Conservation (phyloP, 2,888 invertebrate species). For the Pristionchus maxplancki region DNA sequence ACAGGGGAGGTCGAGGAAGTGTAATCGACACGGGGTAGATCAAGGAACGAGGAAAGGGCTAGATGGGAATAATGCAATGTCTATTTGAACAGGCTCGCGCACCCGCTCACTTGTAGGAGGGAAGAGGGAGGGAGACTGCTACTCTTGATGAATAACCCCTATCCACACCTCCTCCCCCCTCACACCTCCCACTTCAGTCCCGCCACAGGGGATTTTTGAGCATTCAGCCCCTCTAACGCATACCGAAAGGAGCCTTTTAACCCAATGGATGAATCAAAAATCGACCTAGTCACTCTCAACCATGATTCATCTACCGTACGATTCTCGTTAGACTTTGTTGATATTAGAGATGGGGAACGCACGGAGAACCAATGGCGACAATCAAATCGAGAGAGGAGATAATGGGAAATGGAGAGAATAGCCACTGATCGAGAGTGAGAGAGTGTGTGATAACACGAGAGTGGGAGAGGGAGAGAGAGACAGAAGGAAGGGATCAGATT, state of each 20-base stretch:
- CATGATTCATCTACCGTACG: constrained; percentile 6
- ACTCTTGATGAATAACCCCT: constrained; percentile 13
- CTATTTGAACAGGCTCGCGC: constrained; percentile 35
- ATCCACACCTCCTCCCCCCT: neutral
- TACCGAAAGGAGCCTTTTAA: neutral
- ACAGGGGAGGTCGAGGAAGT: neutral
- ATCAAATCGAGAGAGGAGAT: neutral
- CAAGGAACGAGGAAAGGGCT: neutral
- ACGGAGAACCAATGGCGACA: neutral
- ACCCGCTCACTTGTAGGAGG: neutral
- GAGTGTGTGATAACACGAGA: constrained; percentile 12
- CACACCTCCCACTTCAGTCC: neutral
- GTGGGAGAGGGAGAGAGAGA: constrained; percentile 19
- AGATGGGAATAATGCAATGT: constrained; percentile 1
- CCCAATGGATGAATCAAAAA: neutral
- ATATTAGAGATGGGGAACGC: neutral
- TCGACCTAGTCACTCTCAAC: neutral
- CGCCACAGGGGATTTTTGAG: neutral
- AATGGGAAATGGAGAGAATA: constrained; percentile 13
- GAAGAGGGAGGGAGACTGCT: constrained; percentile 19
- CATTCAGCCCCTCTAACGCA: neutral
- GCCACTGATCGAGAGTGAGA: neutral
- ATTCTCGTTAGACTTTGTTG: constrained; percentile 3
- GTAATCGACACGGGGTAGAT: constrained; percentile 26
- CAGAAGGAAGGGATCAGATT: neutral